These are phyloP conservation scores for Nephrotoma guestfalica DNA, from an alignment of 2,888 invertebrate genomes.

Conservation along the genomic window DNA sequence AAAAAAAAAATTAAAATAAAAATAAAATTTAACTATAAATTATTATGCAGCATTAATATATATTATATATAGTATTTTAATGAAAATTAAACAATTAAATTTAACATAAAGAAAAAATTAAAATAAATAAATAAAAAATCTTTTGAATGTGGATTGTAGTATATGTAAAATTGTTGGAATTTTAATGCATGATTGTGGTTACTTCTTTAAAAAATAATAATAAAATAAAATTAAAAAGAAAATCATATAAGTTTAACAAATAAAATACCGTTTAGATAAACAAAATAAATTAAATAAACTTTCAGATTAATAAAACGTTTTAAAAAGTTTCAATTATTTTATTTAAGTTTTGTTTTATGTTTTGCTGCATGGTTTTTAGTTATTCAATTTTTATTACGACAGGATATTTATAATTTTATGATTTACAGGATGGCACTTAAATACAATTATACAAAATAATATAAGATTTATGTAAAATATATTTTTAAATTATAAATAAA, in stretches of 20 bases:
- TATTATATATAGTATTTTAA: slow-evolving; percentile 1
- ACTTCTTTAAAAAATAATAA: background rate
- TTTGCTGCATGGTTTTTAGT: background rate
- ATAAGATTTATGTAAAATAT: slow-evolving; percentile 1
- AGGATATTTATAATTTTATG: slow-evolving; percentile 12
- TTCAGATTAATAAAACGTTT: background rate
- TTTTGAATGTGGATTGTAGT: slow-evolving; percentile 40
- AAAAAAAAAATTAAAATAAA: too few relatives aligned
- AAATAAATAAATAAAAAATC: slow-evolving; percentile 22
- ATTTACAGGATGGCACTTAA: slow-evolving; percentile 22
- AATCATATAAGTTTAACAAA: background rate
- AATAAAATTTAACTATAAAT: slow-evolving; percentile 32
- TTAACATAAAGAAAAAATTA: slow-evolving; percentile 27
- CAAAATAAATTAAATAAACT: slow-evolving; percentile 1
- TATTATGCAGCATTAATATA: slow-evolving; percentile 21
- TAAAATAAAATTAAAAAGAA: background rate
- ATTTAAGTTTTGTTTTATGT: background rate
- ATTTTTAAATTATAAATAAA: background rate
- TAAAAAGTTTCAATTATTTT: background rate
- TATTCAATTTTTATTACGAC: background rate
- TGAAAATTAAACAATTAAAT: slow-evolving; percentile 16
- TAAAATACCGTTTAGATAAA: background rate
- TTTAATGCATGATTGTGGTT: slow-evolving; percentile 6
- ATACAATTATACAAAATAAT: background rate
- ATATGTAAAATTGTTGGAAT: slow-evolving; percentile 38